A percentile compares a stretch with the other conserved stretches of the same genome.
Conservation (phyloP, 2,113 vertebrate species). For the Gambusia holbrooki region DNA sequence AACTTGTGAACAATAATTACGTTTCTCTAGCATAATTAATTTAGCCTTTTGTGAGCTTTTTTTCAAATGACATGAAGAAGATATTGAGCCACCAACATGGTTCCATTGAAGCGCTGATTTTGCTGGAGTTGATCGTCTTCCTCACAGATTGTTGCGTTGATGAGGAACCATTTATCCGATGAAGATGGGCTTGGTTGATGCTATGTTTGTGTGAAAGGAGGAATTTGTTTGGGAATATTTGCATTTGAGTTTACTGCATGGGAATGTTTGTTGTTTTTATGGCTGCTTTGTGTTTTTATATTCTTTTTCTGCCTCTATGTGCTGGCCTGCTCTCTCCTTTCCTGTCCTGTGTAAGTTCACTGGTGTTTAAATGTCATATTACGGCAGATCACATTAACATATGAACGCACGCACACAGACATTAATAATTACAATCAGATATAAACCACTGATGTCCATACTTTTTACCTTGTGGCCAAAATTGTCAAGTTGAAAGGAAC, state of each 20-base stretch:
- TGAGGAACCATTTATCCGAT: conserved; percentile 14
- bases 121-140: neutral
- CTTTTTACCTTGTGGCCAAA: too few relatives aligned
- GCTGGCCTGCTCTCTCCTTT: conserved; percentile 2
- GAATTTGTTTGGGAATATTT: conserved; percentile 6
- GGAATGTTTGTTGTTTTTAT: conserved; percentile 30
- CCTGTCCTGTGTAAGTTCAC: conserved; percentile 18
- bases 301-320: conserved; percentile 23
- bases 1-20: neutral
- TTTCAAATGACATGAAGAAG: neutral
- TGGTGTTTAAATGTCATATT: conserved; percentile 16
- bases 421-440: neutral
- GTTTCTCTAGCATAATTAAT: neutral
- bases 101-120: neutral
- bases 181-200: conserved; percentile 2
- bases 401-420: neutral
- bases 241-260: neutral
- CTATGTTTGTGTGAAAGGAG: conserved; percentile 6
- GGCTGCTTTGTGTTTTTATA: conserved; percentile 15
- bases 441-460: too few relatives aligned
- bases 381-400: conserved; percentile 10
- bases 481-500: too few relatives aligned
- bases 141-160: neutral
- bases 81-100: neutral
- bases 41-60: neutral